Base-by-base conservation (phyloP, 2,113 vertebrate species). In the Nerophis lumbriciformis region DNA sequence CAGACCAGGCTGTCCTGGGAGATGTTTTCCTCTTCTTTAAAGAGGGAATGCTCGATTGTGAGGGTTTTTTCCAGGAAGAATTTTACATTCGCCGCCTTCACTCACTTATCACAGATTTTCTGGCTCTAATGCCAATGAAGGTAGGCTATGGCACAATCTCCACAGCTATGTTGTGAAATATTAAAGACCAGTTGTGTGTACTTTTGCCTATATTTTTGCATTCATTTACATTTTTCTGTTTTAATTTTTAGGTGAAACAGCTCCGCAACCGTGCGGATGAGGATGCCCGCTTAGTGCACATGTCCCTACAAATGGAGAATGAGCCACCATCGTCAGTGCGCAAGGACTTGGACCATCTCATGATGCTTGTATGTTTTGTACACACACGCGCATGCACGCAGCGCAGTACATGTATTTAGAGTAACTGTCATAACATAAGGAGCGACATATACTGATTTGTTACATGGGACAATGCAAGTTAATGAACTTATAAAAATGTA, bases 51-150 rank as follows among this genome's bases (percentile, higher is more conserved):
- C 87, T 98, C 74, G 90, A 82, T 4, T 93, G 94, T 64, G 95
- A 96, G 75, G 90, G 88, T 56, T 98, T 98, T 68, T 78, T 83
- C 71, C 92, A 93, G 64, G 97, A 99, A 14, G 97, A 99, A 71
- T 99, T 99, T 89, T 98, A 94, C 70, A 89, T 94, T 59, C 94
- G 96, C 1, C 94, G 95, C 69, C 88, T 93, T 28, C 97, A 99
- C 81, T 93, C 91, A 38, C 93, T 99, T 28, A 91, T 98, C 77
- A 98, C 95, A 8, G 95, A 97, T 78, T 98, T 99, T 66, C 91
- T 99, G 59, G 92, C 96, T 0, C 92, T 98, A 11, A 98, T 99
- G 96, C 96, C 97, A 50, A 96, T 99, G 95, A 99, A 99, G 90
- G 97, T 98, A 73, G 55, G 72, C 90, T 88, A 61, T 19, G 4